phyloP scores from a whole-genome alignment of 2,888 invertebrate genomes.

The Hydrotaea diabolus region DNA sequence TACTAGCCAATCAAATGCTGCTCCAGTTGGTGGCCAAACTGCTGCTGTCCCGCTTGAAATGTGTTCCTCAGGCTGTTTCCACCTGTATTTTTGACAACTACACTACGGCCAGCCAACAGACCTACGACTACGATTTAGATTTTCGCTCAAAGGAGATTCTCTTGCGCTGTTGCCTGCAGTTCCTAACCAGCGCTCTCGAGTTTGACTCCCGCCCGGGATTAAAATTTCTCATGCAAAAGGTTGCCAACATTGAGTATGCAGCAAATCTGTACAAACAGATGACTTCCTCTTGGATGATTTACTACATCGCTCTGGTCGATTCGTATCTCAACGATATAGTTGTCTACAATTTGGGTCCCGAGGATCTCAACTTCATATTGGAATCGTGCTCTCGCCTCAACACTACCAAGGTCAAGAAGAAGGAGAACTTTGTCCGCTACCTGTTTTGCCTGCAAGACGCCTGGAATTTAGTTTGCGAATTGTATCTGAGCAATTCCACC shows the following conservation, averaged over 20 bases:
- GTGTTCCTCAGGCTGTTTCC: slow-evolving; percentile 83
- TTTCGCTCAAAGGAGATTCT: slow-evolving; percentile 84
- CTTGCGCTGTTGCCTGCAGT: slow-evolving; percentile 89
- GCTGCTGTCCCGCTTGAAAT: slow-evolving; percentile 88
- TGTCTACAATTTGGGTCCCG: slow-evolving; percentile 84
- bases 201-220: slow-evolving; percentile 95
- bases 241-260: slow-evolving; percentile 91
- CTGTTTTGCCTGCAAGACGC: slow-evolving; percentile 84
- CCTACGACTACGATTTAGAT: slow-evolving; percentile 80
- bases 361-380: slow-evolving; percentile 84
- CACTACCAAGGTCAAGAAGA: slow-evolving; percentile 81
- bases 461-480: slow-evolving; percentile 84
- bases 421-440: slow-evolving; percentile 83
- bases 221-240: slow-evolving; percentile 96
- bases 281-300: slow-evolving; percentile 94
- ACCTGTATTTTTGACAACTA: slow-evolving; percentile 81
- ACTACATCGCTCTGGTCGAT: slow-evolving; percentile 92
- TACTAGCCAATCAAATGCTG: slow-evolving; percentile 95
- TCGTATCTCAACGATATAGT: slow-evolving; percentile 88
- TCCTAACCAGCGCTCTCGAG: slow-evolving; percentile 90
- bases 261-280: slow-evolving; percentile 96
- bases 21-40: slow-evolving; percentile 94
- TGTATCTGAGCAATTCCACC: slow-evolving; percentile 82
- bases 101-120: slow-evolving; percentile 81
- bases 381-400: slow-evolving; percentile 84